A percentile compares a stretch with the other conserved stretches of the same genome.
Evolutionary conservation across 2,888 invertebrate species (phyloP).

Genomic region (Carpatolechia fugitivella): DNA sequence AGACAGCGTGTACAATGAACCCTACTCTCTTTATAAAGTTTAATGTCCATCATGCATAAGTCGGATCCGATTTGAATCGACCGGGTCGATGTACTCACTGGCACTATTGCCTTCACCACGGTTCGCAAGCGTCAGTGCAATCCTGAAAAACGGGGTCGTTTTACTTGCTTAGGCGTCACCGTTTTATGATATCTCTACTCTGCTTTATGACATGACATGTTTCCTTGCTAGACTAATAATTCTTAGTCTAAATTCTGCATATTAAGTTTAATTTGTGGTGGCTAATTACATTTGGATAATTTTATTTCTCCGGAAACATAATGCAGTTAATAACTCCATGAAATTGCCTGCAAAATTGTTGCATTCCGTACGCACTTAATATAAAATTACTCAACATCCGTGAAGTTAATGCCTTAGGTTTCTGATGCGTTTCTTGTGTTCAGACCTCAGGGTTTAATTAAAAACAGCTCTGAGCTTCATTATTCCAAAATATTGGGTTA

Average conservation of each 20-base stretch:
- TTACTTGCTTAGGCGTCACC: constrained; percentile 18
- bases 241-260: not conserved
- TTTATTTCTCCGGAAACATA: constrained; percentile 2
- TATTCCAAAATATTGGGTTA: not conserved
- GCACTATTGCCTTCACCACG: constrained; percentile 68
- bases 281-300: constrained; percentile 13
- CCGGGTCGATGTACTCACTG: constrained; percentile 71
- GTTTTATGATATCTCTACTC: not conserved
- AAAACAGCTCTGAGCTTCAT: no score
- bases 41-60: constrained; percentile 57
- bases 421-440: no score
- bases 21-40: constrained; percentile 60
- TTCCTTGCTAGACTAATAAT: not conserved
- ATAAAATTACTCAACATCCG: constrained; percentile 1
- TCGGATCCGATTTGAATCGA: constrained; percentile 66
- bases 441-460: no score
- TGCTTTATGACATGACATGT: not conserved
- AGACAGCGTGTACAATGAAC: constrained; percentile 51
- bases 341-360: constrained; percentile 7
- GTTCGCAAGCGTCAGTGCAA: constrained; percentile 65
- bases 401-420: not conserved
- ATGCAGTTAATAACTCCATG: constrained; percentile 6
- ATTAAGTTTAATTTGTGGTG: not conserved
- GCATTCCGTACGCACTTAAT: constrained; percentile 6
- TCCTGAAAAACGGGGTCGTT: constrained; percentile 68